These are phyloP conservation scores for Nephotettix cincticeps DNA, from an alignment of 1,140 invertebrate genomes.

Conservation along the genomic window DNA sequence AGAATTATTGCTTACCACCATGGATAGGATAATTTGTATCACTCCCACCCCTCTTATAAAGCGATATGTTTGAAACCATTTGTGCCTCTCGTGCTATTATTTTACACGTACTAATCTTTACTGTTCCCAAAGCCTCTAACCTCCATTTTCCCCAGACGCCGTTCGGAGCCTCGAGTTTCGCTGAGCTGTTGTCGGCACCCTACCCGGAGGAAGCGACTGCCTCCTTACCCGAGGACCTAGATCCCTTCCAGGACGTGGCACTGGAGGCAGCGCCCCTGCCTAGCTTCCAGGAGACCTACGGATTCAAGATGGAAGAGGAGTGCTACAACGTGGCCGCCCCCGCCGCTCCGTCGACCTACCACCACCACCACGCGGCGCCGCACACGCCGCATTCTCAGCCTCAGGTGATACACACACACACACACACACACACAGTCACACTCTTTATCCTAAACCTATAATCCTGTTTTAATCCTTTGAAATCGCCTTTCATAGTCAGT, in stretches of 20 bases:
- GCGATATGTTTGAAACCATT: no score
- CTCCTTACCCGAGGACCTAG: conserved; percentile 51
- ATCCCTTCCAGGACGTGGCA: conserved; percentile 51
- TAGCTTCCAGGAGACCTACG: conserved; percentile 46
- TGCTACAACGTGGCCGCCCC: conserved; percentile 57
- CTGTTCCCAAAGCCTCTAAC: no score
- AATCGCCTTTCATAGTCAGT: no score
- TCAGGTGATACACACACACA: no score
- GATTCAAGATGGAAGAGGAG: conserved; percentile 53
- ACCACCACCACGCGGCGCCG: conserved; percentile 37
- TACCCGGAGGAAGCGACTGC: conserved; percentile 52
- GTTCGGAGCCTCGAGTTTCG: conserved; percentile 62
- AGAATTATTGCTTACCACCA: no score
- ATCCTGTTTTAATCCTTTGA: no score
- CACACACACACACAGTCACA: no score
- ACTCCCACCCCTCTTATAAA: no score
- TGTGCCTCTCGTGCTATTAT: no score
- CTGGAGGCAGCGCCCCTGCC: conserved; percentile 39
- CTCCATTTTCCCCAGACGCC: conserved; percentile 54
- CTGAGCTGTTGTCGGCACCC: conserved; percentile 60
- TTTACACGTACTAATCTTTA: no score
- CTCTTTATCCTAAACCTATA: no score
- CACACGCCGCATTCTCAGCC: conserved; percentile 33
- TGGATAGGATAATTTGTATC: no score
- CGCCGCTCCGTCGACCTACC: conserved; percentile 28